Evolutionary conservation across 1,140 invertebrate species (phyloP).

Genomic region (Formica selysi): DNA sequence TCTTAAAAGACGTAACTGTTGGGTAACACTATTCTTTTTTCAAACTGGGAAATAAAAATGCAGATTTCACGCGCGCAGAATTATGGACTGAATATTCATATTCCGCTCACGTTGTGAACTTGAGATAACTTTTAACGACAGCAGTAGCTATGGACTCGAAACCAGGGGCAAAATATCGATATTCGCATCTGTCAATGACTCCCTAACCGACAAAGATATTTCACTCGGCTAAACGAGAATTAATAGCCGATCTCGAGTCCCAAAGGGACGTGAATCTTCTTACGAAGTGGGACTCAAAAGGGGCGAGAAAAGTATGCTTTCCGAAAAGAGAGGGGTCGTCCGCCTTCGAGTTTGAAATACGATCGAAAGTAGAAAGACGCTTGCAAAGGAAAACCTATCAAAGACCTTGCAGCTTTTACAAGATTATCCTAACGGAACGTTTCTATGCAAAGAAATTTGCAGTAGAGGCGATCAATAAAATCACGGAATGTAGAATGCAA

Average conservation of each 20-base stretch:
- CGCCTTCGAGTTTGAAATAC: constrained; percentile 59
- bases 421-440: constrained; percentile 54
- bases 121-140: constrained; percentile 56
- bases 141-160: constrained; percentile 35
- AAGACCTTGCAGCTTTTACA: constrained; percentile 59
- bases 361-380: constrained; percentile 31
- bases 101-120: constrained; percentile 4
- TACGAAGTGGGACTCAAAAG: neutral
- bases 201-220: constrained; percentile 59
- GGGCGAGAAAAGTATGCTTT: neutral
- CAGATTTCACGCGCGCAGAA: constrained; percentile 2
- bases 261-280: constrained; percentile 3
- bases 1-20: neutral
- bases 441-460: constrained; percentile 52
- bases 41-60: constrained; percentile 15
- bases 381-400: constrained; percentile 52
- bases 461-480: constrained; percentile 29
- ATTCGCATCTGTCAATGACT: constrained; percentile 53
- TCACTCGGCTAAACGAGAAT: constrained; percentile 53
- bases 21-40: neutral
- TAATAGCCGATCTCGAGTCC: constrained; percentile 51
- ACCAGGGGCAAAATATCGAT: constrained; percentile 40
- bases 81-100: constrained; percentile 36
- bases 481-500: constrained; percentile 19
- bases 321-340: constrained; percentile 33